phyloP scores from a whole-genome alignment of 2,113 vertebrate genomes.

The Lepisosteus osseus region DNA sequence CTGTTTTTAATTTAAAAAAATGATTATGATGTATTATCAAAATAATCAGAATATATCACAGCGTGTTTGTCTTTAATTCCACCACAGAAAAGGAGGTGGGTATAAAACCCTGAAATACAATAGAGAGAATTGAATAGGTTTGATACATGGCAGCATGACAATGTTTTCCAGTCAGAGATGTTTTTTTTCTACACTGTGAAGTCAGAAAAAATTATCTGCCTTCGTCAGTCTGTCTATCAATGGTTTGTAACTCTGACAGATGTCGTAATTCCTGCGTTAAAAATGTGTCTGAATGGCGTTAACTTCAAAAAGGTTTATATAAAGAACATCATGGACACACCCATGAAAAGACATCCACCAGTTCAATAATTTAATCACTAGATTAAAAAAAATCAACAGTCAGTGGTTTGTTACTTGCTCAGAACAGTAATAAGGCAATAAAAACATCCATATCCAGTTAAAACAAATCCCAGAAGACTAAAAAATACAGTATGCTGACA shows the following conservation, averaged over 20 bases:
- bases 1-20: slow-evolving; percentile 2
- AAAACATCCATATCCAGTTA: too few species aligned
- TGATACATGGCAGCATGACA: not conserved
- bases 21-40: not conserved
- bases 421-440: too few species aligned
- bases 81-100: not conserved
- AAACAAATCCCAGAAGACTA: too few species aligned
- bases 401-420: too few species aligned
- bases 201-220: not conserved
- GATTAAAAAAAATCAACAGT: too few species aligned
- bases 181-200: not conserved
- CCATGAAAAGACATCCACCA: too few species aligned
- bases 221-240: not conserved
- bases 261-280: not conserved
- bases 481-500: too few species aligned
- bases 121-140: not conserved
- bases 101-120: not conserved
- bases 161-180: not conserved
- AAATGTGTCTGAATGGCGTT: not conserved
- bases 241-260: not conserved
- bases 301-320: not conserved
- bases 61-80: not conserved
- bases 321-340: too few species aligned
- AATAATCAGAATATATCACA: not conserved
- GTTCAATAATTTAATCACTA: too few species aligned